Evolutionary conservation across 2,888 invertebrate species (phyloP), one percentile per base, ranked within the genome.

Genomic region (Pyrrhosoma nymphula): DNA sequence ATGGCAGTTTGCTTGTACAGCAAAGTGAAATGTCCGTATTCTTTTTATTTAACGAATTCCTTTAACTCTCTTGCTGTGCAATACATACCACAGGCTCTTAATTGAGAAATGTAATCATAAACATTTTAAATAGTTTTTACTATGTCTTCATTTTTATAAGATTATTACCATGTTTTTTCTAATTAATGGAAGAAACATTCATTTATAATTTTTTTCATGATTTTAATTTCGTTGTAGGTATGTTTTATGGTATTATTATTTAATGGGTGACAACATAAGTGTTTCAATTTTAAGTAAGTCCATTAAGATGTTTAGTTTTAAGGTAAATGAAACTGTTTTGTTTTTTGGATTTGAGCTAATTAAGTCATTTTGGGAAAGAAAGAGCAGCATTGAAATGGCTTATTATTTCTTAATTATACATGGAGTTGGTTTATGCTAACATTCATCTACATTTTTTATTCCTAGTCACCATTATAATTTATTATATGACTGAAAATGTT

Each of bases 61-160:
- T 91, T 91, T 91, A 91, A 91, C 91, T 91, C 90, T 90, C 30
- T 39, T 91, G 91, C 91, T 91, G 91, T 63, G 23, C 18, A 82
- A 82, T 82, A 82, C 82, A 35, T 82, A 82, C 82, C 82, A 82
- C 82, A 82, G 82, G 82, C 82, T 35, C 82, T 35, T 82, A 18
- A n/a, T 18, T 82, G 30, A 82, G 35, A 82, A 82, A 35, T 82
- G 10, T 82, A 2, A 35, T 35, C 16, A n/a, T 69, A 26, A n/a
- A 23, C 6, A n/a, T 69, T 26, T 26, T 69, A 35, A 82, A 16
- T 30, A 82, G 6, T 16, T 82, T 8, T 69, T 35, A 82, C 2
- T 35, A 26, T 82, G 14, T 82, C 4, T 35, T 30, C n/a, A 6
- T 82, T 35, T 35, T 82, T 35, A 35, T 82, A 82, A 35, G 82